Conservation (phyloP, 2,113 vertebrate species). For the Platichthys stellatus region DNA sequence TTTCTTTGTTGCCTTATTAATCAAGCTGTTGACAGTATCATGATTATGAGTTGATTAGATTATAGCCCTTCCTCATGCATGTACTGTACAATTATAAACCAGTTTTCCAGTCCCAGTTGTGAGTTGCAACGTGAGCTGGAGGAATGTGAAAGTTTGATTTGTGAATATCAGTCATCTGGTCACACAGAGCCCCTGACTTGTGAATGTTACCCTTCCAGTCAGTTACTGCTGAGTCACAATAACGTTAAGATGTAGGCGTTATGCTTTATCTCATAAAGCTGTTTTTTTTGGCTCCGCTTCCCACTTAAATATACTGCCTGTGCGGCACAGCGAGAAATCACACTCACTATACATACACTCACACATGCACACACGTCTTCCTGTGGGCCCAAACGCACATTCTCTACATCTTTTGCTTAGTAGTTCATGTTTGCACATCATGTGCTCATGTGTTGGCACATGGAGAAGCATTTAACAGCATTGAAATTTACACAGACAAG, state of each 20-base stretch:
- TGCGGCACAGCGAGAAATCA: constrained; percentile 19
- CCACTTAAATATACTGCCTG: constrained; percentile 42
- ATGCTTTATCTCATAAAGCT: constrained; percentile 36
- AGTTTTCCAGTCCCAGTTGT: constrained; percentile 11
- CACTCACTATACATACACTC: neutral
- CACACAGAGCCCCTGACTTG: constrained; percentile 34
- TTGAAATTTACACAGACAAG: constrained; percentile 38
- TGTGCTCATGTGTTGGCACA: constrained; percentile 33
- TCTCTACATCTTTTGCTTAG: constrained; percentile 5
- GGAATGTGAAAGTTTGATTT: constrained; percentile 30
- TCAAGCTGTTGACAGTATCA: neutral
- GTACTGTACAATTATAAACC: neutral
- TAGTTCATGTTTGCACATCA: constrained; percentile 5
- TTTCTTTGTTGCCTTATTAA: neutral
- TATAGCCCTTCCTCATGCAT: neutral
- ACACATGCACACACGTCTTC: neutral
- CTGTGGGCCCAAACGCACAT: constrained; percentile 4
- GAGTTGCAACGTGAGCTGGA: neutral
- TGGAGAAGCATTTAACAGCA: constrained; percentile 17
- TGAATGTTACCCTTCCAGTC: constrained; percentile 5
- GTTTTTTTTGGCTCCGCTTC: constrained; percentile 35
- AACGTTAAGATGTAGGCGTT: constrained; percentile 46
- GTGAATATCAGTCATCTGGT: constrained; percentile 22
- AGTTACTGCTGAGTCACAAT: constrained; percentile 47
- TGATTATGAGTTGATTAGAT: neutral